Conservation (phyloP, 2,797 vertebrate species). For the Steatocranus sp. region DNA sequence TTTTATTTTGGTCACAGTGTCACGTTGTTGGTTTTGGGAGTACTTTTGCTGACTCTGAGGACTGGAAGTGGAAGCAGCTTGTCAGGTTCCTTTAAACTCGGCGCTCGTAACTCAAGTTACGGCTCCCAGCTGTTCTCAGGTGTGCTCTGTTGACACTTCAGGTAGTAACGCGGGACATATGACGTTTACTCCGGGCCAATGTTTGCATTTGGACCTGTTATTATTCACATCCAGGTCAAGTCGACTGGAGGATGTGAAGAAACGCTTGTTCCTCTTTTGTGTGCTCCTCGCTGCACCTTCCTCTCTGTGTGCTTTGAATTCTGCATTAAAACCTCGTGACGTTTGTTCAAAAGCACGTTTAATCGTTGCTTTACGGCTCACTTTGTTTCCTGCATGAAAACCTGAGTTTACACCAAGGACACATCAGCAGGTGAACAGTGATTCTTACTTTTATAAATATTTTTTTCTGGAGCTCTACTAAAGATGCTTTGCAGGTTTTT, state of each 20-base stretch:
- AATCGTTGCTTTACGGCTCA: no score
- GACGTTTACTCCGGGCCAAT: fast-evolving
- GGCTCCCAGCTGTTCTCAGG: neutral
- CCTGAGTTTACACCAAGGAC: fast-evolving
- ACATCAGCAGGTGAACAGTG: neutral
- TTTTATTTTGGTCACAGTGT: fast-evolving
- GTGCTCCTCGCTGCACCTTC: neutral
- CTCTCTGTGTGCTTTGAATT: neutral
- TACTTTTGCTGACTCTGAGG: neutral
- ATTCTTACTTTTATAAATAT: neutral
- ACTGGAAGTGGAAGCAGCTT: neutral
- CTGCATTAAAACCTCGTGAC: neutral
- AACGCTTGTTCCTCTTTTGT: neutral
- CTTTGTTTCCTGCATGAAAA: neutral
- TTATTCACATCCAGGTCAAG: neutral
- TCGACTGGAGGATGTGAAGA: neutral
- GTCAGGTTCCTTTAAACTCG: neutral
- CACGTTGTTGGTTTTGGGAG: neutral
- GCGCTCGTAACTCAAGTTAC: neutral
- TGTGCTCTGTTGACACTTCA: neutral
- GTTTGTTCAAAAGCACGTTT: neutral
- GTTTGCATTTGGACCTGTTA: neutral
- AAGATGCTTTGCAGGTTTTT: neutral
- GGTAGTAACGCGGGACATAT: fast-evolving
- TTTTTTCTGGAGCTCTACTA: neutral